Evolutionary conservation across 2,113 vertebrate species (phyloP).

Genomic region (Cottus gobio): DNA sequence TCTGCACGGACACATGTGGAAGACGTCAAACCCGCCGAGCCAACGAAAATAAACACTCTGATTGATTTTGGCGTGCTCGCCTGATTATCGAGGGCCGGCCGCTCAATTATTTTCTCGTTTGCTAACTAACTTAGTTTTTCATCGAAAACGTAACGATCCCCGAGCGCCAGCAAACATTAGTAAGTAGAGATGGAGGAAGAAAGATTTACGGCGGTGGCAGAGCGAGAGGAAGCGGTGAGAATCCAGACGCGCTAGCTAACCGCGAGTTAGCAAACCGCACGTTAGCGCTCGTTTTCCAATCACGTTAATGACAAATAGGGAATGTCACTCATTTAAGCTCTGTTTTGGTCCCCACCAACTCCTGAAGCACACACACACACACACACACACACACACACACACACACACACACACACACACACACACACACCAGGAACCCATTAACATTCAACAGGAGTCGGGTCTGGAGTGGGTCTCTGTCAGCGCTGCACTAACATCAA

Average conservation of each 20-base stretch:
- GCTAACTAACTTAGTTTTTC: slow-evolving; percentile 1
- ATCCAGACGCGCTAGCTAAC: neutral
- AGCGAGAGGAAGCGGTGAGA: neutral
- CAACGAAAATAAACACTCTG: slow-evolving; percentile 19
- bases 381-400: neutral
- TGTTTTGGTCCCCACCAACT: neutral
- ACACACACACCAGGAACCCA: slow-evolving; percentile 30
- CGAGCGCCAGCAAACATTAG: neutral
- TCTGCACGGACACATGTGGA: slow-evolving; percentile 49
- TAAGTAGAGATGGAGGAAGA: neutral
- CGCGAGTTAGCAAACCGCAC: too few relatives aligned
- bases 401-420: neutral
- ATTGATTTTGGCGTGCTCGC: slow-evolving; percentile 19
- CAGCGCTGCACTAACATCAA: slow-evolving; percentile 66
- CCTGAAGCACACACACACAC: slow-evolving; percentile 6
- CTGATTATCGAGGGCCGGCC: slow-evolving; percentile 21
- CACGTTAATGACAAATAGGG: neutral
- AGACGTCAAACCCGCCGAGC: slow-evolving; percentile 32
- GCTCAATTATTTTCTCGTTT: slow-evolving; percentile 40
- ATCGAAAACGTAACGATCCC: slow-evolving; percentile 22
- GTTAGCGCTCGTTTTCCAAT: too few relatives aligned
- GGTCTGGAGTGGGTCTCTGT: slow-evolving; percentile 49
- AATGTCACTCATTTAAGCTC: neutral
- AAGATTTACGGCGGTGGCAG: neutral
- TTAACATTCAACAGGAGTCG: slow-evolving; percentile 66